Base-by-base conservation (phyloP, 2,113 vertebrate species). In the Pteronura brasiliensis region DNA sequence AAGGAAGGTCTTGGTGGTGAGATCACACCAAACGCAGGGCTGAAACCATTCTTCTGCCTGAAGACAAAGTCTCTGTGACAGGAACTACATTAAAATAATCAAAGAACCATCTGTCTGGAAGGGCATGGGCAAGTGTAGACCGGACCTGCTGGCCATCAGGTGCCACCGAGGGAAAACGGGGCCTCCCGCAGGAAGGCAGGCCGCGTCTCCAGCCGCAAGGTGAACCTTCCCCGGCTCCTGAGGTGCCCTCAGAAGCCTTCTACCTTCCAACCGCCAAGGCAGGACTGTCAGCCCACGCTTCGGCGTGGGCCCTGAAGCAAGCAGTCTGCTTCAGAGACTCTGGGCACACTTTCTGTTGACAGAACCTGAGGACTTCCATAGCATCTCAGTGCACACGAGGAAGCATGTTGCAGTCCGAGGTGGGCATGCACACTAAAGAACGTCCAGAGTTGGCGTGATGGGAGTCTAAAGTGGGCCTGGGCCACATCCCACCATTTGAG, bases 351-450 rank as follows among this genome's bases (percentile, higher is more conserved):
- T 25, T 0, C 0, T 3, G 1, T 49, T 8, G 12, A 4, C 4
- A 2, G 55, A 12, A 1, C 2, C 12, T 2, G 17, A 17, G 17
- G 8, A 13, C 52, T 11, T 47, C 2, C 10, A n/a, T 13, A 0
- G 18, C 4, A 1, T 57, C 49, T 4, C 6, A 1, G 29, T 6
- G 12, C 20, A 17, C 59, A 4, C 13, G 1, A 0, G 18, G 39
- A 61, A 25, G 2, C 12, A 2, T 11, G 5, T 12, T 2, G 20
- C 14, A 8, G 6, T 21, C 36, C 13, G 4, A 59, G 39, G 21
- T 47, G 2, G 3, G 57, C 4, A 9, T 15, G 0, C 0, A 1
- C 0, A 0, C 10, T 1, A 11, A 52, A 27, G 42, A 15, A 2
- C 18, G 34, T 1, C 7, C 13, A 23, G 5, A 12, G 79, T 29